A percentile compares a stretch with the other conserved stretches of the same genome.
These are phyloP conservation scores for Amblyjoppa proteus DNA, from an alignment of 2,888 invertebrate genomes.

Conservation along the genomic window DNA sequence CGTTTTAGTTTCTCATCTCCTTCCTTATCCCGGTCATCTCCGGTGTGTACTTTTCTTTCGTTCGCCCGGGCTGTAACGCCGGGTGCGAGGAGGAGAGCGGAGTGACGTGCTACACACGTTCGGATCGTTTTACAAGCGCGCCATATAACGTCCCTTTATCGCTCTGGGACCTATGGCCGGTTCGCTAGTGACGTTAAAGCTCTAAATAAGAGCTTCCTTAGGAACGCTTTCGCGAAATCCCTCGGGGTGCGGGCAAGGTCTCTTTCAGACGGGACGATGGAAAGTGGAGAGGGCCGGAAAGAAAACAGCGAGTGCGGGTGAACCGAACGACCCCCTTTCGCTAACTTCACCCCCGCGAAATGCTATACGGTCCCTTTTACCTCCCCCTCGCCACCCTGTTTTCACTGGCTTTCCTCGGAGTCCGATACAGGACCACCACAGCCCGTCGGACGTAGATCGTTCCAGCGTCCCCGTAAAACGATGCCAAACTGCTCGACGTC, in stretches of 20 bases:
- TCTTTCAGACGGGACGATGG: constrained; percentile 38
- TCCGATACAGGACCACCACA: constrained; percentile 44
- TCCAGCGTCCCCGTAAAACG: constrained; percentile 72
- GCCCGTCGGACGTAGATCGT: constrained; percentile 62
- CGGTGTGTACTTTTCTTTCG: constrained; percentile 20
- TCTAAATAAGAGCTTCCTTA: constrained; percentile 80
- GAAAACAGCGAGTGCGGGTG: background rate
- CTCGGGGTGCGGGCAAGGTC: constrained; percentile 67
- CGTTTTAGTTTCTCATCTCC: constrained; percentile 47
- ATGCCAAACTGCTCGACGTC: constrained; percentile 72
- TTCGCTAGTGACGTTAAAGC: constrained; percentile 76
- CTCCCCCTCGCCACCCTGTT: constrained; percentile 43
- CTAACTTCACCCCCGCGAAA: constrained; percentile 52
- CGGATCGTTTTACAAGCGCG: constrained; percentile 78
- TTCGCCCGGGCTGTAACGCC: background rate
- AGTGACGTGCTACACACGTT: constrained; percentile 68
- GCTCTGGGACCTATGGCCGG: constrained; percentile 79
- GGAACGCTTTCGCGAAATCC: constrained; percentile 77
- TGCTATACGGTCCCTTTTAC: constrained; percentile 62
- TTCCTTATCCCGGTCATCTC: constrained; percentile 32
- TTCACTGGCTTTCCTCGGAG: constrained; percentile 57
- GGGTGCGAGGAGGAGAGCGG: background rate
- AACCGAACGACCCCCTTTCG: constrained; percentile 45
- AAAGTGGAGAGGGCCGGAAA: constrained; percentile 1
- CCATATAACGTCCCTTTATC: constrained; percentile 78